These are phyloP conservation scores for Cyrtorhinus lividipennis DNA, from an alignment of 1,140 invertebrate species.

Conservation along the genomic window DNA sequence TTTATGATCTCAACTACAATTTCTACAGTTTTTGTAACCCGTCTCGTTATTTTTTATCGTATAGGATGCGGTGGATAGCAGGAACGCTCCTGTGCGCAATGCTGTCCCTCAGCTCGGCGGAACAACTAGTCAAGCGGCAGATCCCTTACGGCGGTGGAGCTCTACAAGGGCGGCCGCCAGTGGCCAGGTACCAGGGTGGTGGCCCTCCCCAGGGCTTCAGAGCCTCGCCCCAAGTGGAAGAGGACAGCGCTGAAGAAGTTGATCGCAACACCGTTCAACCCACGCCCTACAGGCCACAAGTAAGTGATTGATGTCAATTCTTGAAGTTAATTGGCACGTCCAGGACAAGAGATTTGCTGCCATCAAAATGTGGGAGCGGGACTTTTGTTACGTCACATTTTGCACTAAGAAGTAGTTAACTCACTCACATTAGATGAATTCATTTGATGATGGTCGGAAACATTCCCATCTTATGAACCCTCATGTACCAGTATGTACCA, in stretches of 20 bases:
- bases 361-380: too few species aligned
- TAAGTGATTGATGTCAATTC: constrained; percentile 1
- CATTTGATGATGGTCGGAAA: too few species aligned
- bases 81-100: neutral
- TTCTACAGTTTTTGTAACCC: too few species aligned
- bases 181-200: neutral
- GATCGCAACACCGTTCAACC: constrained; percentile 22
- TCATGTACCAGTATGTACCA: too few species aligned
- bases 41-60: neutral
- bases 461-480: too few species aligned
- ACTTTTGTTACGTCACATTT: too few species aligned
- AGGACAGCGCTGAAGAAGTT: constrained; percentile 22
- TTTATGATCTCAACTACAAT: too few species aligned
- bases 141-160: neutral
- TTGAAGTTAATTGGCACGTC: too few species aligned
- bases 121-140: neutral
- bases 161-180: neutral
- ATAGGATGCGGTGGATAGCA: neutral
- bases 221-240: constrained; percentile 20
- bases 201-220: constrained; percentile 23
- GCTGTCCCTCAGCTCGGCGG: neutral
- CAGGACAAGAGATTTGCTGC: too few species aligned
- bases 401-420: too few species aligned
- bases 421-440: too few species aligned
- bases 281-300: constrained; percentile 16